Base-by-base conservation (phyloP, 92 coral and sea anemone species). In the Montipora capitata region DNA sequence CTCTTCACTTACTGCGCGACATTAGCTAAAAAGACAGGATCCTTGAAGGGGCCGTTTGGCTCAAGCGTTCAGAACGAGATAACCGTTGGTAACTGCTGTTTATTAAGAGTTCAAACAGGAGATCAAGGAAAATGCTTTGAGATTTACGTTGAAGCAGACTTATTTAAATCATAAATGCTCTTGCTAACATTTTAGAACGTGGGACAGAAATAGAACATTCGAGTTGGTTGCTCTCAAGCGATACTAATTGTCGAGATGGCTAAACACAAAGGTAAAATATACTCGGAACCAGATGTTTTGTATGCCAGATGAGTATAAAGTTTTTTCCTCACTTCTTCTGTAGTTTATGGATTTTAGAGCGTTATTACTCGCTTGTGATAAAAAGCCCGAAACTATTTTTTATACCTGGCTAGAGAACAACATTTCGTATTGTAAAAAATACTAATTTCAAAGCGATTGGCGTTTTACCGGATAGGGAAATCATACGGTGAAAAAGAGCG, bases 241-340 rank as follows among this genome's bases (percentile, higher is more conserved):
- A 65, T 65, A 27, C 70, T 65, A 65, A 65, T 65, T 65, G 70
- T 65, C 39, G 70, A 65, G 70, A 65, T 65, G 70, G 70, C 70
- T 65, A 65, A 65, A 65, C 17, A 12, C 70, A 65, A 65, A 65
- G 70, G 1, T 65, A 2, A 65, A 65, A n/a, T 18, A 61, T 65
- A 65, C 42, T 65, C 39, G 70, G 70, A 65, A 65, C 70, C 70
- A 65, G 70, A 65, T 65, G 17, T 65, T 65, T 65, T 65, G 70
- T 16, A 65, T 65, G 70, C 17, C 70, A 65, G 42, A 65, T 12
- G 70, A 65, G 70, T 65, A 65, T 65, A 56, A 65, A 65, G 1
- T 8, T 65, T 65, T 65, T 65, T 65, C 70, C 12, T 65, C 43
- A 65, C 17, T 65, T 65, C 70, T 65, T 65, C 70, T 65, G 70